Conservation (phyloP, 1,140 invertebrate species). For the Phocides pigmalion region DNA sequence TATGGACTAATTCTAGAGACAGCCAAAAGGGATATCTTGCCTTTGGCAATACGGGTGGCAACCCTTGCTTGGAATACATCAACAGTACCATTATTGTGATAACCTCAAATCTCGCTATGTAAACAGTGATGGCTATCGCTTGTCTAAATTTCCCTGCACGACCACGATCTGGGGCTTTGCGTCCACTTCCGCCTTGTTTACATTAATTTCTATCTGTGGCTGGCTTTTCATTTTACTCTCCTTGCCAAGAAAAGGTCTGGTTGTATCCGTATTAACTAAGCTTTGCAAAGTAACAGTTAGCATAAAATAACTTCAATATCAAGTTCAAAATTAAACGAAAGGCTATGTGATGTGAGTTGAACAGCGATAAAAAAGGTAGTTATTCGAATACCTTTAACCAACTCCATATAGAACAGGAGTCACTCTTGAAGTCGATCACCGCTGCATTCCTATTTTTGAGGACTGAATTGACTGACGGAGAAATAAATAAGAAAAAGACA, state of each 20-base stretch:
- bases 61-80: constrained; percentile 19
- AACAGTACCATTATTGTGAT: constrained; percentile 40
- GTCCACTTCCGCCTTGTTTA: constrained; percentile 31
- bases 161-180: constrained; percentile 43
- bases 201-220: constrained; percentile 17
- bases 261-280: too few species aligned
- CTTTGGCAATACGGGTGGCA: not conserved
- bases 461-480: too few species aligned
- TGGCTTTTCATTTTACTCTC: not conserved
- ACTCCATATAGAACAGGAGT: too few species aligned
- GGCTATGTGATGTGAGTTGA: too few species aligned
- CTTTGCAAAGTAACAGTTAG: not conserved
- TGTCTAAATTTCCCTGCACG: constrained; percentile 45
- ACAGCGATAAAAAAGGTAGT: too few species aligned
- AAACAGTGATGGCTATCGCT: constrained; percentile 46
- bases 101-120: constrained; percentile 44
- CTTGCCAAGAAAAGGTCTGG: not conserved
- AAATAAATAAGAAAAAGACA: too few species aligned
- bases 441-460: too few species aligned
- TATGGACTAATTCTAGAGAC: too few species aligned
- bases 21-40: too few species aligned
- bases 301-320: not conserved
- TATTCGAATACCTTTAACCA: too few species aligned
- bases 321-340: not conserved
- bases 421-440: too few species aligned